Evolutionary conservation across 2,113 vertebrate genomes (phyloP).

Genomic region (Callaeas wilsoni): DNA sequence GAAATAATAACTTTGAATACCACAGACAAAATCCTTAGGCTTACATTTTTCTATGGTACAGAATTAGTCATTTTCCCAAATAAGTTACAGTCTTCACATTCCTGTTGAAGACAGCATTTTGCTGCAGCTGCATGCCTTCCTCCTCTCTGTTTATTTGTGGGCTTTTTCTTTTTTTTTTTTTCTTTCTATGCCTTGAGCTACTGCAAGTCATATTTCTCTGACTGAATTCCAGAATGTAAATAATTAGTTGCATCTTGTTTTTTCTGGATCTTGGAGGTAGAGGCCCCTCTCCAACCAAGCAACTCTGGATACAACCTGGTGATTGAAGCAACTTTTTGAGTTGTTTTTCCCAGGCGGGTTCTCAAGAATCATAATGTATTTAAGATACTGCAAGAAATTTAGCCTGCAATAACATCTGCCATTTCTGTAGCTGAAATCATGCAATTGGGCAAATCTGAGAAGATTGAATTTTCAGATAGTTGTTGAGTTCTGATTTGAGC

Average conservation of each 20-base stretch:
- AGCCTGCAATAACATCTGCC: not conserved
- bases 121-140: not conserved
- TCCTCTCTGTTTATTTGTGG: not conserved
- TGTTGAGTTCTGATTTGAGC: not conserved
- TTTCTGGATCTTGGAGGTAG: not conserved
- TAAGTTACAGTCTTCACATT: not conserved
- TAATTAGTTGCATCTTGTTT: not conserved
- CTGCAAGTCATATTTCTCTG: not conserved
- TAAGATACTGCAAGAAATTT: not conserved
- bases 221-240: not conserved
- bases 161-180: not conserved
- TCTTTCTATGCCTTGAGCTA: not conserved
- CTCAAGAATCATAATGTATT: not conserved
- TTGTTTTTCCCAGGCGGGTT: not conserved
- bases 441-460: not conserved
- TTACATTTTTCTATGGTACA: not conserved
- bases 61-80: not conserved
- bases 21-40: not conserved
- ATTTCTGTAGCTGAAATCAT: not conserved
- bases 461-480: not conserved
- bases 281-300: not conserved
- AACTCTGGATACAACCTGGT: not conserved
- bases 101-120: not conserved
- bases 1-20: not conserved
- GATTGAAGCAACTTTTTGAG: not conserved